Evolutionary conservation across 2,113 vertebrate species (phyloP).

Genomic region (Pelobates fuscus): DNA sequence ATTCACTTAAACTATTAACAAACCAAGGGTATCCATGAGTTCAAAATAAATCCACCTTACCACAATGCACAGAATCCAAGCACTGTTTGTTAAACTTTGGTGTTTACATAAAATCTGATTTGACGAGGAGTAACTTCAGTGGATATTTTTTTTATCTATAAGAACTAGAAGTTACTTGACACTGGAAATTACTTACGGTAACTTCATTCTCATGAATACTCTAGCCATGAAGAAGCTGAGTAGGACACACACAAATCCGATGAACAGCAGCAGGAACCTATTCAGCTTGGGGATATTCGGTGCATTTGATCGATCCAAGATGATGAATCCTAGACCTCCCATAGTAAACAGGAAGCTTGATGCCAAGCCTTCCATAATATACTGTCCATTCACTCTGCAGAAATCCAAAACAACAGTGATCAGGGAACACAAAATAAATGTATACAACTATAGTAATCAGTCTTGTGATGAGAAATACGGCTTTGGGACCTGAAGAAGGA

Average conservation of each 20-base stretch:
- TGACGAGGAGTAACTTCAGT: too few species aligned
- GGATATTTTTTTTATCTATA: too few species aligned
- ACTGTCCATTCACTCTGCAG: conserved; percentile 92
- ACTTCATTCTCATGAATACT: conserved; percentile 99
- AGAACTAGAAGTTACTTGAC: too few species aligned
- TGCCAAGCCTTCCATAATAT: conserved; percentile 97
- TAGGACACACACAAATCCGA: conserved; percentile 95
- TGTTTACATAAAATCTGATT: too few species aligned
- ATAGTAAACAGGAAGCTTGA: conserved; percentile 99
- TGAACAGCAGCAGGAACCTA: conserved; percentile 94
- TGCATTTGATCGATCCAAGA: conserved; percentile 95
- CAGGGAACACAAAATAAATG: background rate
- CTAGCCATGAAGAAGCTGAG: conserved; percentile 99
- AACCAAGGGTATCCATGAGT: too few species aligned
- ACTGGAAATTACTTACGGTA: conserved; percentile 93
- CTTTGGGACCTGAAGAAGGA: too few species aligned
- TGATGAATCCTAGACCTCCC: conserved; percentile 96
- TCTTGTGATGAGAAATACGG: too few species aligned
- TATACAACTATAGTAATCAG: too few species aligned
- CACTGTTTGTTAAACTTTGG: too few species aligned
- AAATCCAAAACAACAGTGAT: conserved; percentile 27
- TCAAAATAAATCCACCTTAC: too few species aligned
- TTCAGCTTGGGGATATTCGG: conserved; percentile 98
- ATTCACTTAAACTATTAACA: too few species aligned
- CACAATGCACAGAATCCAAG: too few species aligned